phyloP scores from a whole-genome alignment of 2,113 vertebrate species.

The Phasianus colchicus region DNA sequence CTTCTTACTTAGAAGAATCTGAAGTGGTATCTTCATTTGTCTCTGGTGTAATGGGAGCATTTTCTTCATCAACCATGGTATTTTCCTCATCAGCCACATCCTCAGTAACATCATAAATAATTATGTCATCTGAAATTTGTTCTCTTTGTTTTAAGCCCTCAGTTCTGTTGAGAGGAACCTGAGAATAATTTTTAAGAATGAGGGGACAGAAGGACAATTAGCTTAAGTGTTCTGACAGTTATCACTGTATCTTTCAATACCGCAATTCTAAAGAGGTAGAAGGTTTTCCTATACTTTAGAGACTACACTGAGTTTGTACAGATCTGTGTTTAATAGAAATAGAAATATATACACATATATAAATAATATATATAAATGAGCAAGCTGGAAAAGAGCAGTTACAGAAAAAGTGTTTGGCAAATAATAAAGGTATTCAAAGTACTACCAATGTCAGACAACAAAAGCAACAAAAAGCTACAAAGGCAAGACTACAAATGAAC shows the following conservation, averaged over 20 bases:
- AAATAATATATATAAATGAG: not conserved
- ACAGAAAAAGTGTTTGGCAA: not conserved
- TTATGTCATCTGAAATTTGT: conserved; percentile 89
- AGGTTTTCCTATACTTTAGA: not conserved
- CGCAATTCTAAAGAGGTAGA: not conserved
- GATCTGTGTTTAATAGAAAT: not conserved
- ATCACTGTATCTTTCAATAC: not conserved
- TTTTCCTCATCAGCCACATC: conserved; percentile 75
- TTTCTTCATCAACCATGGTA: conserved; percentile 77
- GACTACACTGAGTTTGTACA: not conserved
- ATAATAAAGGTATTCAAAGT: not conserved
- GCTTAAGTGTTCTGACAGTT: not conserved
- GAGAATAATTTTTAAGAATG: conserved; percentile 15
- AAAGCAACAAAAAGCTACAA: not conserved
- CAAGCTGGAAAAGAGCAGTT: not conserved
- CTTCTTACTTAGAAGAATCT: conserved; percentile 80
- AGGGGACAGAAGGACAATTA: not conserved
- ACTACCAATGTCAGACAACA: not conserved
- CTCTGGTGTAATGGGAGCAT: conserved; percentile 77
- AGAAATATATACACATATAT: not conserved
- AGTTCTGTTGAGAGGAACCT: conserved; percentile 81
- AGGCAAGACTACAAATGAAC: not conserved
- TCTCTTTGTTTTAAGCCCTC: conserved; percentile 84
- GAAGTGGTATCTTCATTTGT: conserved; percentile 76
- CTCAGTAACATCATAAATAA: conserved; percentile 92